Percentiles rank a stretch among this genome's conserved stretches.
Conservation (phyloP, 2,888 invertebrate species). For the Pollenia griseotomentosa region DNA sequence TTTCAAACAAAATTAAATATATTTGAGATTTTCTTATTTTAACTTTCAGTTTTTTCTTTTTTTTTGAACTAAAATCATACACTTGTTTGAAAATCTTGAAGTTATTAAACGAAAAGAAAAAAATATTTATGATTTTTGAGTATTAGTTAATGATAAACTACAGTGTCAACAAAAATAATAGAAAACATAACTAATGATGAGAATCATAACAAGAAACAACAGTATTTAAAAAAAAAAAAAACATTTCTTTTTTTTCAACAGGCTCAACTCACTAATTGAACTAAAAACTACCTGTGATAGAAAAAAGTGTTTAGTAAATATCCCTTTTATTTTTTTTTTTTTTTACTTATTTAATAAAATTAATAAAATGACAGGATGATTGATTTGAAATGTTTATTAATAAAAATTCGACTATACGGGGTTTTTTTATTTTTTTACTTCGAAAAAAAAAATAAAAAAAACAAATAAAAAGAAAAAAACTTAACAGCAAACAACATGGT, state of each 20-base stretch:
- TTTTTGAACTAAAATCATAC: not conserved
- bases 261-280: slow-evolving; percentile 67
- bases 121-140: slow-evolving; percentile 20
- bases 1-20: not conserved
- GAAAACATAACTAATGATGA: slow-evolving; percentile 63
- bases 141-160: slow-evolving; percentile 55
- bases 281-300: slow-evolving; percentile 69
- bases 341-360: slow-evolving; percentile 1
- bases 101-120: not conserved
- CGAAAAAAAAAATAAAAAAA: not conserved
- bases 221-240: slow-evolving; percentile 55
- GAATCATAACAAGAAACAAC: slow-evolving; percentile 75
- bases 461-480: not conserved
- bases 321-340: slow-evolving; percentile 16
- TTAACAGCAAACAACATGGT: slow-evolving; percentile 31
- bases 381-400: slow-evolving; percentile 31
- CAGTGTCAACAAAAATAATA: slow-evolving; percentile 54
- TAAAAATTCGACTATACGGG: slow-evolving; percentile 14
- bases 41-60: not conserved
- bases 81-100: slow-evolving; percentile 24
- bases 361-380: slow-evolving; percentile 38
- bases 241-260: slow-evolving; percentile 51
- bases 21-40: not conserved
- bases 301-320: slow-evolving; percentile 42
- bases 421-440: slow-evolving; percentile 8